A percentile compares a stretch with the other conserved stretches of the same genome.
These are phyloP conservation scores for Paedocypris sp. DNA, from an alignment of 2,113 vertebrate species.

Conservation along the genomic window DNA sequence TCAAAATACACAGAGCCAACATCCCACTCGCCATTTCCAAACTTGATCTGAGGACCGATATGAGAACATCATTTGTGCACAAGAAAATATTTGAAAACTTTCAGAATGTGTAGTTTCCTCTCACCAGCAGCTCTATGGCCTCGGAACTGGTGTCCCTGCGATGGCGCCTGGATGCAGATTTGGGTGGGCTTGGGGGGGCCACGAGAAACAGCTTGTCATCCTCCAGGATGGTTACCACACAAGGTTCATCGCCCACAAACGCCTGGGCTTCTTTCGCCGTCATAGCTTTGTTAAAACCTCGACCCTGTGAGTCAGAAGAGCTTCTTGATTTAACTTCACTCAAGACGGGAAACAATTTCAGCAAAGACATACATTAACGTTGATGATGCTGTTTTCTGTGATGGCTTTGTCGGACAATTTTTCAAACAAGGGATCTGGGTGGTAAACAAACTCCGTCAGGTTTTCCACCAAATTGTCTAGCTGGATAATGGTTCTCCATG, in stretches of 20 bases:
- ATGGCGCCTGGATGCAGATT: slow-evolving; percentile 60
- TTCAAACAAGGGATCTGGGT: slow-evolving; percentile 72
- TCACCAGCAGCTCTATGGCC: slow-evolving; percentile 77
- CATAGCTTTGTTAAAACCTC: slow-evolving; percentile 83
- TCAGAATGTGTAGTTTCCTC: slow-evolving; percentile 29
- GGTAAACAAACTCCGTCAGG: slow-evolving; percentile 71
- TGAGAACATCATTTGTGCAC: not conserved
- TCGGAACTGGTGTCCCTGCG: slow-evolving; percentile 77
- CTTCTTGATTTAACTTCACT: too few relatives aligned
- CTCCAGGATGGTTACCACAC: slow-evolving; percentile 76
- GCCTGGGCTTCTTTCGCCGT: slow-evolving; percentile 76
- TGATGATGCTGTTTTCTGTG: slow-evolving; percentile 53
- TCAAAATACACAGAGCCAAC: slow-evolving; percentile 80
- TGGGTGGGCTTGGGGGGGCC: slow-evolving; percentile 72
- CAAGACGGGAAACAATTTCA: too few relatives aligned
- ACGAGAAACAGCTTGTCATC: slow-evolving; percentile 81
- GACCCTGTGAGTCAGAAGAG: slow-evolving; percentile 59
- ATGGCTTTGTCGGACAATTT: slow-evolving; percentile 43
- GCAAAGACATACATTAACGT: slow-evolving; percentile 48
- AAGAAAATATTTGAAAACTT: not conserved
- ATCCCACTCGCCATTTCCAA: slow-evolving; percentile 76
- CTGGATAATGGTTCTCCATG: slow-evolving; percentile 60
- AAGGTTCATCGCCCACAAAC: slow-evolving; percentile 76
- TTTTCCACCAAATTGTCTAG: slow-evolving; percentile 68
- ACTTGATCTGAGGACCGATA: slow-evolving; percentile 79